Base-by-base conservation (phyloP, 2,113 vertebrate species). In the Pandion haliaetus region DNA sequence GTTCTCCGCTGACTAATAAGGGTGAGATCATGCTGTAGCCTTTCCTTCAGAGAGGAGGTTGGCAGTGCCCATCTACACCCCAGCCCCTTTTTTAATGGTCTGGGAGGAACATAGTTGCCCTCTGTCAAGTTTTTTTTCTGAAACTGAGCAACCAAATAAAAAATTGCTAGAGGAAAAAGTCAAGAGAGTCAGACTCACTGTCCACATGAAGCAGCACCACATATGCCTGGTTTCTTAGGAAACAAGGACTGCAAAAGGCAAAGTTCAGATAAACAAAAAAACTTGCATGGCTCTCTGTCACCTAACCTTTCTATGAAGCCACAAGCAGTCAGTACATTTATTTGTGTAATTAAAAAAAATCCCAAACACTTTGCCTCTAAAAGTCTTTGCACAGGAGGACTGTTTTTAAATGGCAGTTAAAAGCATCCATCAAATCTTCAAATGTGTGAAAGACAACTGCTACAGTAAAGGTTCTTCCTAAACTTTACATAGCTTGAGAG, bases 181-280 rank as follows among this genome's bases (percentile, higher is more conserved):
- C 13, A 21, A 40, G 59, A 62, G n/a, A 50, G 13, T 63, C 50
- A 70, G 83, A n/a, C 32, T 73, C 1, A 1, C 36, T 91, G 86
- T 58, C 47, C 86, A 42, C 24, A 28, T 5, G 23, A 82, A 83
- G 65, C 55, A 78, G 93, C 83, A 78, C 17, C 88, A 88, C 59
- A 55, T 36, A 28, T 17, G n/a, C 38, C 61, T 59, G 81, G 94
- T 94, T 91, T 93, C 91, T 96, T 78, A 89, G 95, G 91, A 89
- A 93, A 97, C 91, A 47, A 89, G 57, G 73, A 17, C 77, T 71
- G 77, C 79, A 91, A 85, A 86, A 94, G 77, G 93, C 95, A 94
- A 89, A 96, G 89, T 82, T 96, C 93, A 93, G 82, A 78, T 47
- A 95, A 96, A 93, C 61, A 94, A 89, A 92, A 89, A 21, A 40